Percentiles rank a stretch among this genome's conserved stretches.
Conservation (phyloP, 2,888 invertebrate genomes). For the Dione vanillae region DNA sequence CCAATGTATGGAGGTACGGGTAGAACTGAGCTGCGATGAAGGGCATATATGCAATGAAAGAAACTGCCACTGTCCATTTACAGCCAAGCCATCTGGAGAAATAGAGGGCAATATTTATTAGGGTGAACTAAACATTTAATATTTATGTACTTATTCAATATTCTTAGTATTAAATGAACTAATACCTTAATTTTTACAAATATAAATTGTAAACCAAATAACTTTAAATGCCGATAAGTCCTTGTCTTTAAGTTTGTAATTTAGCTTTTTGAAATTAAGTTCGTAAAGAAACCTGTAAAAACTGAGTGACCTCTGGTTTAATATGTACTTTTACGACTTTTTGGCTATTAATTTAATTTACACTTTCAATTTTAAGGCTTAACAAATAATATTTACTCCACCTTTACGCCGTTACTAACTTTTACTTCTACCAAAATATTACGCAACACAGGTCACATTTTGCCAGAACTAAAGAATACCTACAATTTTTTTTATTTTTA, state of each 20-base stretch:
- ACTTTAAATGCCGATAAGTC: background rate
- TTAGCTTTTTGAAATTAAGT: background rate
- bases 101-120: background rate
- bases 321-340: background rate
- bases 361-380: background rate
- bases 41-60: conserved; percentile 95
- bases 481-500: too few relatives aligned
- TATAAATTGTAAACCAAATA: too few relatives aligned
- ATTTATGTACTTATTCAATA: background rate
- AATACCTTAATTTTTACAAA: too few relatives aligned
- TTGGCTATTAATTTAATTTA: background rate
- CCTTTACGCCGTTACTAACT: too few relatives aligned
- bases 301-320: background rate
- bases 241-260: background rate
- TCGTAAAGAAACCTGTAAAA: background rate
- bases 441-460: too few relatives aligned
- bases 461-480: too few relatives aligned
- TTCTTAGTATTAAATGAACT: background rate
- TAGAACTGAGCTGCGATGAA: conserved; percentile 96
- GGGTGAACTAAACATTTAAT: background rate
- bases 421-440: too few relatives aligned
- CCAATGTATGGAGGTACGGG: conserved; percentile 92
- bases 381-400: background rate
- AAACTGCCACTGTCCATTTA: conserved; percentile 94
- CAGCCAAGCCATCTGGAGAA: conserved; percentile 91